Evolutionary conservation across 2,888 invertebrate species (phyloP), one percentile per base, ranked within the genome.

Genomic region (Papilio elwesi): DNA sequence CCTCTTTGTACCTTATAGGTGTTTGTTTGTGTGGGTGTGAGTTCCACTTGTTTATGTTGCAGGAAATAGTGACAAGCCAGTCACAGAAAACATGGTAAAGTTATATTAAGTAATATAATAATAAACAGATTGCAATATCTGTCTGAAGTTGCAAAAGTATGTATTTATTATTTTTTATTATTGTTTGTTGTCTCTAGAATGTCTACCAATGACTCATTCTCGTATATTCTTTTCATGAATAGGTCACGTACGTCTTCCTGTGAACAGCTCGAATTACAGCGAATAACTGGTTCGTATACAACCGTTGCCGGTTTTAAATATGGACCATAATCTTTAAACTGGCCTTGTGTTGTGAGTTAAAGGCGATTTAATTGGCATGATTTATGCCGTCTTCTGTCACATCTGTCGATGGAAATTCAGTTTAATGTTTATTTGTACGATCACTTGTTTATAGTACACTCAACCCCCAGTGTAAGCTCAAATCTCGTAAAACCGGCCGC

Each of bases 281-380:
- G 26, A 15, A 1, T 43, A 43, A 64, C 43, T 70, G 57, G 36
- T 15, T 57, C 38, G 51, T 66, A 59, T 36, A 68, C 57, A 36
- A 26, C 36, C 10, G 63, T 13, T 15, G 26, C 71, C 16, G 9
- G 71, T 71, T 59, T 52, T 70, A 51, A 59, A 71, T 66, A 51
- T 59, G 38, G 16, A 38, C 51, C 66, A 52, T 71, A 66, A 71
- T 66, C 65, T 70, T 12, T 55, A 55, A 57, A 71, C 16, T 66
- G 65, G 51, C 71, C 66, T 65, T 65, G 65, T 38, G 16, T 66
- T 26, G 26, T 26, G 26, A 26, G 26, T 48, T 36, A 57, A 43
- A 43, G 68, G 49, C 71, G 43, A 57, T 66, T 71, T 71, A 71
- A 71, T 59, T 59, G 71, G 15, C 8, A 49, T 43, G 59, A 59